These are phyloP conservation scores for Brachypodius melanocephalos DNA, from an alignment of 2,113 vertebrate species.

Conservation along the genomic window DNA sequence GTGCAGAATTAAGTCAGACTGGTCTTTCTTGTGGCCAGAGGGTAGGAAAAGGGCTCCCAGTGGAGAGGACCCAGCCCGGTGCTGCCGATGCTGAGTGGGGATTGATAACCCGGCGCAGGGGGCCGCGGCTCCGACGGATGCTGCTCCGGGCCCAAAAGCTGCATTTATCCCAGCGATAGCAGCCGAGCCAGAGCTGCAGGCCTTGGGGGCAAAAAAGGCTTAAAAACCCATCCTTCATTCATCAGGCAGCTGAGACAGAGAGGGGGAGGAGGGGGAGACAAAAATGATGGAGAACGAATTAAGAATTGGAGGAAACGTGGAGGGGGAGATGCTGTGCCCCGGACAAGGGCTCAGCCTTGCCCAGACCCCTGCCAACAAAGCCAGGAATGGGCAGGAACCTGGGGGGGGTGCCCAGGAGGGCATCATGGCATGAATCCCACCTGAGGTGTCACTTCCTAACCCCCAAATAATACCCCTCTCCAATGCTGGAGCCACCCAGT, in stretches of 20 bases:
- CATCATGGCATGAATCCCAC: background rate
- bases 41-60: conserved; percentile 64
- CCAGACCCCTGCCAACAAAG: accelerated
- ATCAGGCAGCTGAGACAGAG: conserved; percentile 51
- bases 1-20: conserved; percentile 58
- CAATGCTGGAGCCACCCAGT: background rate
- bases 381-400: background rate
- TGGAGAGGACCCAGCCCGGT: conserved; percentile 39
- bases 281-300: conserved; percentile 22
- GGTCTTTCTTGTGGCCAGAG: conserved; percentile 63
- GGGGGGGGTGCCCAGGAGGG: background rate
- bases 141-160: conserved; percentile 51
- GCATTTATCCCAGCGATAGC: conserved; percentile 70
- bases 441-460: background rate
- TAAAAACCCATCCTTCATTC: conserved; percentile 64
- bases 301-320: background rate
- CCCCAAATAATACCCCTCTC: background rate
- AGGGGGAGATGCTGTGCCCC: background rate
- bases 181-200: conserved; percentile 45
- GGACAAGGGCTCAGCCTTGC: background rate
- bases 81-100: conserved; percentile 41
- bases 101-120: conserved; percentile 64
- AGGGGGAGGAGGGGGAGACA: conserved; percentile 6
- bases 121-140: background rate
- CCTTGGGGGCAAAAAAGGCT: conserved; percentile 63